A percentile compares a stretch with the other conserved stretches of the same genome.
These are phyloP conservation scores for Chondrilla cf. caribensis DNA, from an alignment of 37 sponge, comb jelly and placozoan species.

Conservation along the genomic window DNA sequence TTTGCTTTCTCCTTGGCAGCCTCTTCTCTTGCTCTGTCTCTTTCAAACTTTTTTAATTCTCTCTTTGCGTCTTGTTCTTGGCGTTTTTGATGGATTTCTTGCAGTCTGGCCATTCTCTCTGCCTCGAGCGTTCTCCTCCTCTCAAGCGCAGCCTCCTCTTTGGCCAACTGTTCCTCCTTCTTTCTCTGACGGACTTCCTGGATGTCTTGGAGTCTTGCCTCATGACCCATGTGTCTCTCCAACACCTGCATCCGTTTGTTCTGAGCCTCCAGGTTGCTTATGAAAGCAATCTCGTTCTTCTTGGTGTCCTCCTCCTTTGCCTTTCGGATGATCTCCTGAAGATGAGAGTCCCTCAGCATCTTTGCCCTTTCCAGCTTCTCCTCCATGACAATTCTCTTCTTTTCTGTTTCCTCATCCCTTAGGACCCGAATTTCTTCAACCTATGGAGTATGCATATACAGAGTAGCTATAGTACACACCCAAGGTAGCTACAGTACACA, in stretches of 20 bases:
- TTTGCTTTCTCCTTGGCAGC: constrained; percentile 68
- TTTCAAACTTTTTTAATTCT: constrained; percentile 51
- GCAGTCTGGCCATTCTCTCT: constrained; percentile 61
- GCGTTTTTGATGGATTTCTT: constrained; percentile 51
- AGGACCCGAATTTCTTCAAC: constrained; percentile 46
- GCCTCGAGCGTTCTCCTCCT: constrained; percentile 64
- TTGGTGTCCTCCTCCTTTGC: constrained; percentile 82
- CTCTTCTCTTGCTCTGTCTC: constrained; percentile 67
- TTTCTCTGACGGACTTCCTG: constrained; percentile 78
- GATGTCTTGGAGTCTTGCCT: constrained; percentile 65
- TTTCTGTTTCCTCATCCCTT: constrained; percentile 36
- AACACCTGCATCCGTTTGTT: constrained; percentile 88
- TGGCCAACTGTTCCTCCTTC: constrained; percentile 81
- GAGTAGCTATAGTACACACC: too few species aligned
- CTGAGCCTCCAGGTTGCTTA: constrained; percentile 91
- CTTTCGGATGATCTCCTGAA: constrained; percentile 74
- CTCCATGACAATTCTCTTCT: constrained; percentile 55
- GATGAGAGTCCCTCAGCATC: constrained; percentile 49
- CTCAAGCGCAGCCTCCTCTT: constrained; percentile 90
- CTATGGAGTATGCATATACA: neutral
- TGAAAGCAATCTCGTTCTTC: constrained; percentile 94
- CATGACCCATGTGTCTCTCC: constrained; percentile 63
- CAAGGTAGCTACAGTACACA: too few species aligned
- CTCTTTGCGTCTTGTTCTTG: constrained; percentile 65
- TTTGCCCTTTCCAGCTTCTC: constrained; percentile 73